Conservation (phyloP, 1,140 invertebrate species). For the Adelges cooleyi region DNA sequence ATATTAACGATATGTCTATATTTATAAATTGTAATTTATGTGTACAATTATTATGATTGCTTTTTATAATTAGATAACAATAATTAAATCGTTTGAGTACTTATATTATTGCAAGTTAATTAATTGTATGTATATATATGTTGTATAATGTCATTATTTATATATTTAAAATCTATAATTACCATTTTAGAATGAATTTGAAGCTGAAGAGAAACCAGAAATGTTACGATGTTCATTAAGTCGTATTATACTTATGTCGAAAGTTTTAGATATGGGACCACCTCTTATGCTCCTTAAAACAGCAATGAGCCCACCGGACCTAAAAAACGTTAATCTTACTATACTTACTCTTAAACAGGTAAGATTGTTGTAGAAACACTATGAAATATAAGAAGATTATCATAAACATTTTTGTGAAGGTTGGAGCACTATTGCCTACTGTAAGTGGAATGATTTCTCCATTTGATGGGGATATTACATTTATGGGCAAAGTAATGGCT, state of each 20-base stretch:
- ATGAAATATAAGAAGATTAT: not conserved
- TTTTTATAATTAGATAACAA: too few relatives aligned
- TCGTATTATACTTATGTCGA: constrained; percentile 68
- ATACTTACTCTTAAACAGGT: constrained; percentile 78
- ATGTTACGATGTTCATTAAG: constrained; percentile 71
- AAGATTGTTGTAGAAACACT: constrained; percentile 15
- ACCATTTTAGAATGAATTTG: constrained; percentile 1
- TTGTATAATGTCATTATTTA: too few relatives aligned
- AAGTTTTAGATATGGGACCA: constrained; percentile 70
- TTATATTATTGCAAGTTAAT: not conserved
- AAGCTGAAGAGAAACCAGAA: constrained; percentile 46
- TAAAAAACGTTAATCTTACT: constrained; percentile 67
- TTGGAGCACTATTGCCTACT: constrained; percentile 54
- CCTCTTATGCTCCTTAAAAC: constrained; percentile 70
- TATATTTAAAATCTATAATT: too few relatives aligned
- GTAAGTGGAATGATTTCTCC: constrained; percentile 42
- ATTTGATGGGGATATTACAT: constrained; percentile 81
- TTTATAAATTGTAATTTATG: too few relatives aligned
- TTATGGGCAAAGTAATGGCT: constrained; percentile 72
- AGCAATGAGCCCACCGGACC: constrained; percentile 75
- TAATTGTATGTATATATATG: too few relatives aligned
- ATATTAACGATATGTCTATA: too few relatives aligned
- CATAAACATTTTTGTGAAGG: constrained; percentile 35
- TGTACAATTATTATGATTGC: too few relatives aligned
- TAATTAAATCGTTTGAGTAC: too few relatives aligned